Percentiles rank a stretch among this genome's conserved stretches.
These are phyloP conservation scores for Mormyrops attenuatus DNA, from an alignment of 2,797 vertebrate genomes.

Conservation along the genomic window DNA sequence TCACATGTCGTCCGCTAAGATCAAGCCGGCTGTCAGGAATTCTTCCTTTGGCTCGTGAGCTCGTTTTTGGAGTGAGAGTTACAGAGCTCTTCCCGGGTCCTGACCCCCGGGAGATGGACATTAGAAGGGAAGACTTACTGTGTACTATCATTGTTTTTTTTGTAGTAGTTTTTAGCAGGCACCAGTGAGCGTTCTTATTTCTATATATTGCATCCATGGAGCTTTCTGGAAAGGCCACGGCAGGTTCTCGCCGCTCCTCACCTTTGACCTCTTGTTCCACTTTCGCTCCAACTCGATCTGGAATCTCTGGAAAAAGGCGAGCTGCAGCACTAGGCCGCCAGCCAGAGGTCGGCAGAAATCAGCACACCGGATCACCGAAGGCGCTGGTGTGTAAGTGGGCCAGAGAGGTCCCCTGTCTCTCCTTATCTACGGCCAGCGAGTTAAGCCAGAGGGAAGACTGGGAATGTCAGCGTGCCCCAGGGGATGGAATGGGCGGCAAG, in stretches of 20 bases:
- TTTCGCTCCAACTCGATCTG: constrained; percentile 21
- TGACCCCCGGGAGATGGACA: background rate
- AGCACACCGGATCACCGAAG: constrained; percentile 22
- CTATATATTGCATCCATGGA: background rate
- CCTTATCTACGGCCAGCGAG: constrained; percentile 31
- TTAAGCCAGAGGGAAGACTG: background rate
- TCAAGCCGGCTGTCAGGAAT: background rate
- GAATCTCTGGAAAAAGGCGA: constrained; percentile 36
- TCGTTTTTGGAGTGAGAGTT: background rate
- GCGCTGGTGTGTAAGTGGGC: constrained; percentile 16
- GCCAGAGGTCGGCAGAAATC: constrained; percentile 37
- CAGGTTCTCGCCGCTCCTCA: background rate
- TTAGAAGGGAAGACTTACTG: background rate
- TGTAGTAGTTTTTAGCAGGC: background rate
- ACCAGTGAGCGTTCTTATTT: background rate
- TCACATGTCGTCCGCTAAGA: background rate
- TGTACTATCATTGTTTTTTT: background rate
- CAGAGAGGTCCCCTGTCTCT: constrained; percentile 24
- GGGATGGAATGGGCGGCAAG: background rate
- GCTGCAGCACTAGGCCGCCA: constrained; percentile 33
- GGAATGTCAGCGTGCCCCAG: constrained; percentile 20
- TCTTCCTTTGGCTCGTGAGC: background rate
- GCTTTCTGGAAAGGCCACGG: background rate
- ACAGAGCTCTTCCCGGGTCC: background rate
- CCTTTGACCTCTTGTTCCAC: constrained; percentile 17